Conservation (phyloP, 2,113 vertebrate genomes). For the Myotis yumanensis region DNA sequence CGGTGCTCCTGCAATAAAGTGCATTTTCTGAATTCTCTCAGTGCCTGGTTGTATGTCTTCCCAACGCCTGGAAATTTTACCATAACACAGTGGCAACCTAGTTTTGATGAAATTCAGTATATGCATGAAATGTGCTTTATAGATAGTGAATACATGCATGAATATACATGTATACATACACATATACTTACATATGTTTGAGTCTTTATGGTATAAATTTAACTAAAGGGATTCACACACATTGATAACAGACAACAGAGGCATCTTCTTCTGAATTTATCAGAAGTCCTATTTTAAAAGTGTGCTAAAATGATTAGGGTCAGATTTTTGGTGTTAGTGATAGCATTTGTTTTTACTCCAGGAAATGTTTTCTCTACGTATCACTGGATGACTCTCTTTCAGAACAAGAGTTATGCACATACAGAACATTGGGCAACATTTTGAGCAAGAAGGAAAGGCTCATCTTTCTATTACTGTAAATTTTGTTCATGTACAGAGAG, state of each 20-base stretch:
- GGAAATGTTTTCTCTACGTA: background rate
- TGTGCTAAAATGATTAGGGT: background rate
- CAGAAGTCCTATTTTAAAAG: background rate
- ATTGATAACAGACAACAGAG: background rate
- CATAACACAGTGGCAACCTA: background rate
- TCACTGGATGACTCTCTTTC: background rate
- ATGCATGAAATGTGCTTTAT: background rate
- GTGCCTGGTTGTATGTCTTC: too few species aligned
- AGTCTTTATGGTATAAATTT: background rate
- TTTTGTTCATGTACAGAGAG: background rate
- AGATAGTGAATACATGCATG: background rate
- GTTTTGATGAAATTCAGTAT: background rate
- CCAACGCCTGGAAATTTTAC: too few species aligned
- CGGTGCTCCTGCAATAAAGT: too few species aligned
- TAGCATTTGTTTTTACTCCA: background rate
- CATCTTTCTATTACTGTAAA: background rate
- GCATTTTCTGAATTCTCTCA: too few species aligned
- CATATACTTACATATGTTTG: too few species aligned
- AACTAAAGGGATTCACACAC: background rate
- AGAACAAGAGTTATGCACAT: background rate
- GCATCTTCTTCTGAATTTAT: background rate
- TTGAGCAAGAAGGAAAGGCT: background rate
- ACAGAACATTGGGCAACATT: background rate
- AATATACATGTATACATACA: background rate
- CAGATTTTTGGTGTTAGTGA: background rate